Evolutionary conservation across 2,797 vertebrate genomes (phyloP).

Genomic region (Squalus acanthias): DNA sequence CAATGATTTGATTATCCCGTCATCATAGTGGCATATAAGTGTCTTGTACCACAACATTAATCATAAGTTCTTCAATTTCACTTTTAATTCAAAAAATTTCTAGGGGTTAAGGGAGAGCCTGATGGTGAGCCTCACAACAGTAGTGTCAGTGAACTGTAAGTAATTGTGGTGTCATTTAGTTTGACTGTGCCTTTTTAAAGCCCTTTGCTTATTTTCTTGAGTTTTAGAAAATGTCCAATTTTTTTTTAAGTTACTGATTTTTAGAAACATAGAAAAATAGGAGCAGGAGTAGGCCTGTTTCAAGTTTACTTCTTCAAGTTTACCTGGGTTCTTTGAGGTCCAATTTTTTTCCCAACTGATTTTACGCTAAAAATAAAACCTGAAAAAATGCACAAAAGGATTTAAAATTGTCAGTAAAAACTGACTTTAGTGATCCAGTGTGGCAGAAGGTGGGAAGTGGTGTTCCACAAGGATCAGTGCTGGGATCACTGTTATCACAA

Average conservation of each 20-base stretch:
- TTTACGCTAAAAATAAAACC: not conserved
- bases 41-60: not conserved
- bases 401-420: not conserved
- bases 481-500: too few relatives aligned
- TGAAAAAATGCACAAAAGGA: not conserved
- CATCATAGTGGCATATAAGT: not conserved
- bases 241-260: too few relatives aligned
- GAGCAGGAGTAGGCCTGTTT: too few relatives aligned
- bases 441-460: not conserved
- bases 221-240: too few relatives aligned
- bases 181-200: too few relatives aligned
- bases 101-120: not conserved
- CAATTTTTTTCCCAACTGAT: not conserved
- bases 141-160: not conserved
- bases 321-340: too few relatives aligned
- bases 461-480: too few relatives aligned
- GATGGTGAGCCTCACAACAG: not conserved
- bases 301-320: not conserved
- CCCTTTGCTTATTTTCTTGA: too few relatives aligned
- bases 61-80: not conserved
- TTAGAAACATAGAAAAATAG: too few relatives aligned
- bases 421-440: not conserved
- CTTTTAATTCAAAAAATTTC: not conserved
- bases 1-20: not conserved
- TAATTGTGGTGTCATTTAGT: too few relatives aligned